Evolutionary conservation across 2,113 vertebrate genomes (phyloP), one percentile per base, ranked within the genome.

Genomic region (Rhinoptilus africanus): DNA sequence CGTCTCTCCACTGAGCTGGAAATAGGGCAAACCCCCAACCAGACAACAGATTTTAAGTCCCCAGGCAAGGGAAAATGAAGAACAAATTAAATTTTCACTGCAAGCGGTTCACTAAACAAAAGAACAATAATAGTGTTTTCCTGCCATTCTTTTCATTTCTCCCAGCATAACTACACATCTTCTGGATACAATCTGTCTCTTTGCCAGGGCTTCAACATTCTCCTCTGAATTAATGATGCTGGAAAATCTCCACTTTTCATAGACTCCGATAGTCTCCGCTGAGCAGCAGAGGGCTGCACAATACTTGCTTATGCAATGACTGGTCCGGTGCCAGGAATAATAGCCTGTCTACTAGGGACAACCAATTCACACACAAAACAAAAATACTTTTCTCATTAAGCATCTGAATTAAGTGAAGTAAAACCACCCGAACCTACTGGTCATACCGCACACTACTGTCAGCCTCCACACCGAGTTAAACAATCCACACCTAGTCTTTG

Each of bases 201-300:
- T 62, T 94, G 94, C 96, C 95, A 97, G 80, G 79, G 66, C 77
- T 79, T 53, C 69, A 9, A 48, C 77, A 47, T 78, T 91, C 86
- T 92, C 91, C 86, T 66, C 71, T 67, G 96, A 96, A 92, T 95
- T 96, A 97, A 93, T 21, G 91, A 94, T 79, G 94, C 91, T 97
- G 97, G 96, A 97, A 97, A 92, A 69, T 51, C 86, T 97, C 97
- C 96, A 93, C 95, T 93, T 94, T 93, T 97, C 97, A 92, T 76
- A 72, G 95, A 48, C 91, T 78, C 76, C 1, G 39, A 64, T 39
- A 35, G 88, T 91, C 93, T 81, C 83, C 62, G 80, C 57, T 78
- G 88, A 93, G 88, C 88, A 91, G 66, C 88, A 87, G 91, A 78
- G 71, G 41, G 84, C 97, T 93, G 86, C 86, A 97, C 95, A 96